Percentiles rank a stretch among this genome's conserved stretches.
Conservation (phyloP, 2,113 vertebrate genomes). For the Ginglymostoma cirratum region DNA sequence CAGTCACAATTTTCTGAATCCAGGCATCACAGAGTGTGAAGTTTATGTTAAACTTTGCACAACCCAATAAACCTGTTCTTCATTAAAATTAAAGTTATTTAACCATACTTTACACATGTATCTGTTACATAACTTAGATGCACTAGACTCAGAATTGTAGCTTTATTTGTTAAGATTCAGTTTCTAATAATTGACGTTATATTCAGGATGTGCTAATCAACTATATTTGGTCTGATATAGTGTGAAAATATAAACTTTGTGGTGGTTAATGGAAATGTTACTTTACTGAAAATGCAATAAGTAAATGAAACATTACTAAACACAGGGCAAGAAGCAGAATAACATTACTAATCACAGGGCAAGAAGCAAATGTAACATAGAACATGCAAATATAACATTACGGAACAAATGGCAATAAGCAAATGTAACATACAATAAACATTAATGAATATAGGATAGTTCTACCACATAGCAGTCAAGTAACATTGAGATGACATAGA, state of each 20-base stretch:
- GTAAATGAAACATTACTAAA: background rate
- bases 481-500: background rate
- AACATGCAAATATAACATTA: background rate
- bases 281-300: background rate
- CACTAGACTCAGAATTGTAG: background rate
- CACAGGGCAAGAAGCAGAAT: too few species aligned
- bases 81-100: background rate
- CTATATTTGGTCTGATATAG: background rate
- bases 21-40: background rate
- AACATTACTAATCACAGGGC: background rate
- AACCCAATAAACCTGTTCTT: background rate
- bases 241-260: background rate
- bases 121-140: background rate
- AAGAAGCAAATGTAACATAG: background rate
- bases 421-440: background rate
- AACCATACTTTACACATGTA: background rate
- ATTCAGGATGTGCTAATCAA: background rate
- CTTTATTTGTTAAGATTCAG: background rate
- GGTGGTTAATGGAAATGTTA: background rate
- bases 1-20: background rate
- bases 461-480: background rate
- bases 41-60: background rate
- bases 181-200: background rate
- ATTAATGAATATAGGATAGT: background rate
- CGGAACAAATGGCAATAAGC: background rate